Conservation (phyloP, 2,797 vertebrate species). For the Microctenopoma lineatum region DNA sequence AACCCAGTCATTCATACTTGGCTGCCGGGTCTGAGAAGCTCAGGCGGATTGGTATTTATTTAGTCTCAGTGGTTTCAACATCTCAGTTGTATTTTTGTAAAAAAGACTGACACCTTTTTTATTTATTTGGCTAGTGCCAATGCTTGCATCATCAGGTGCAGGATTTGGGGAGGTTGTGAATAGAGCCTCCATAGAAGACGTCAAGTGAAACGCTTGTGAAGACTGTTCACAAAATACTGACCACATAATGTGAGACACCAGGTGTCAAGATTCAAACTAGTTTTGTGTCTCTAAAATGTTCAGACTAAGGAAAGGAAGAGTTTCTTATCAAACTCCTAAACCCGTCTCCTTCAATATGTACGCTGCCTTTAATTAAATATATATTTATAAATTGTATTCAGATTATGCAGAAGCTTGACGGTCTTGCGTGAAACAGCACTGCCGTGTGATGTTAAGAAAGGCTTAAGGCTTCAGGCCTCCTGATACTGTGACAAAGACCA, state of each 20-base stretch:
- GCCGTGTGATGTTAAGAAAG: conserved; percentile 20
- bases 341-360: not conserved
- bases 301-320: not conserved
- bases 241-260: too few species aligned
- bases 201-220: too few species aligned
- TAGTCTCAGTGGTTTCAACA: not conserved
- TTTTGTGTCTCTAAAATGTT: not conserved
- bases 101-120: conserved; percentile 7
- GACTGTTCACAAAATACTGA: too few species aligned
- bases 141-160: conserved; percentile 38
- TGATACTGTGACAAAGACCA: conserved; percentile 41
- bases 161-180: not conserved
- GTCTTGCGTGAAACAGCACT: conserved; percentile 7
- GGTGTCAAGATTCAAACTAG: not conserved
- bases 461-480: conserved; percentile 34
- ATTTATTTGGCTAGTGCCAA: conserved; percentile 11
- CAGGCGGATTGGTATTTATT: not conserved
- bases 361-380: conserved; percentile 13
- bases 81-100: conserved; percentile 13
- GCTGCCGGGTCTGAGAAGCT: too few species aligned
- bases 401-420: conserved; percentile 28
- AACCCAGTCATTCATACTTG: too few species aligned
- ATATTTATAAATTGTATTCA: conserved; percentile 21
- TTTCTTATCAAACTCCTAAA: not conserved
- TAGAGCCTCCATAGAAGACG: conserved; percentile 1